These are phyloP conservation scores for Brachionus manjavacas DNA, from an alignment of 1,140 invertebrate species.

Conservation along the genomic window DNA sequence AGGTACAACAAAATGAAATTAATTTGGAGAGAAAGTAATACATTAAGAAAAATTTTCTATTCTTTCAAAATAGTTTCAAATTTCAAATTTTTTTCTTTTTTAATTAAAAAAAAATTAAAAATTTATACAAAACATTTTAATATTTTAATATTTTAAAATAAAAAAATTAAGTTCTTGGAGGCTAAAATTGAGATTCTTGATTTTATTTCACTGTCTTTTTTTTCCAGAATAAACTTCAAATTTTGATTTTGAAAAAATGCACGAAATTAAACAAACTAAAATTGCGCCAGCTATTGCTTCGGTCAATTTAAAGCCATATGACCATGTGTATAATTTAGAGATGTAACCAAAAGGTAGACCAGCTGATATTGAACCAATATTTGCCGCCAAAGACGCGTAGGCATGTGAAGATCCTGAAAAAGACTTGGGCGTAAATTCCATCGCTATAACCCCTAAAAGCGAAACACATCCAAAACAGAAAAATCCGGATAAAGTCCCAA, in stretches of 20 bases:
- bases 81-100: too few relatives aligned
- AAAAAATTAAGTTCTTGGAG: too few relatives aligned
- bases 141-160: too few relatives aligned
- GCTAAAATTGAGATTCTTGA: background rate
- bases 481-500: background rate
- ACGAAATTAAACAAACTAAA: background rate
- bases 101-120: too few relatives aligned
- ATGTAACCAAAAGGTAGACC: constrained; percentile 27
- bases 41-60: too few relatives aligned
- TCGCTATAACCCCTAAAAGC: constrained; percentile 15
- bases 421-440: constrained; percentile 29
- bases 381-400: constrained; percentile 3
- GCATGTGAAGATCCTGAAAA: constrained; percentile 36
- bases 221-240: background rate
- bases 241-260: background rate
- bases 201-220: background rate
- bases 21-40: too few relatives aligned
- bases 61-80: too few relatives aligned
- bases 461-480: constrained; percentile 33
- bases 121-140: too few relatives aligned
- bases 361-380: constrained; percentile 1
- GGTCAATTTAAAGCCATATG: background rate
- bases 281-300: background rate
- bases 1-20: too few relatives aligned
- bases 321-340: constrained; percentile 18